Evolutionary conservation across 2,797 vertebrate species (phyloP), one percentile per base, ranked within the genome.

Genomic region (Clarias fuscus): DNA sequence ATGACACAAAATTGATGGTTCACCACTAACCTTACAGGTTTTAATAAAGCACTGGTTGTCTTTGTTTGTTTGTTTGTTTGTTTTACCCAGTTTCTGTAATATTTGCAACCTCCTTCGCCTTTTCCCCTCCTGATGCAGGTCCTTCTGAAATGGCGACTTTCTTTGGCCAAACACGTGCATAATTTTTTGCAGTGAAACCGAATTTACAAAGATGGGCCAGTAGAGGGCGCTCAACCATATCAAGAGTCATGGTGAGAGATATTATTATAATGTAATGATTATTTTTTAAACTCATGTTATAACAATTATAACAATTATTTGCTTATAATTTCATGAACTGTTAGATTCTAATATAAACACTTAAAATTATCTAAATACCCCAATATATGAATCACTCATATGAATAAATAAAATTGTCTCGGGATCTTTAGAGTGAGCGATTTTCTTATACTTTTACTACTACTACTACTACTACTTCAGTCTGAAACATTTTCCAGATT

Each of bases 151-250:
- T 48, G 48, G 48, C 10, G 48, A 48, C 48, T 48, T 48, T 48
- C 13, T 48, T 48, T 11, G 10, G 48, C 48, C 48, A 48, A 48
- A 48, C 48, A 48, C 48, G 43, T 27, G 18, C 27, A 2, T 76
- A 14, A 59, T 3, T 22, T 59, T 58, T 18, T 77, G n/a, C 62
- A 62, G 24, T 62, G n/a, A 30, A 62, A 48, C 2, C 48, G 65
- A 24, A 84, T 18, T 71, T 72, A 64, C 73, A 72, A 20, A 53
- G 2, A 65, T 37, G 0, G 53, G 30, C 82, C 86, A 84, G 64
- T 59, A 87, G 86, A 84, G 73, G 75, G 73, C 75, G 48, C 13
- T 22, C 1, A 33, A 64, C 27, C 81, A 78, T 59, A 24, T 43
- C 8, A 64, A 53, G 53, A 1, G 15, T 10, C 24, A 75, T 33